phyloP scores from a whole-genome alignment of 2,797 vertebrate species.

The Cossypha niveicapilla region DNA sequence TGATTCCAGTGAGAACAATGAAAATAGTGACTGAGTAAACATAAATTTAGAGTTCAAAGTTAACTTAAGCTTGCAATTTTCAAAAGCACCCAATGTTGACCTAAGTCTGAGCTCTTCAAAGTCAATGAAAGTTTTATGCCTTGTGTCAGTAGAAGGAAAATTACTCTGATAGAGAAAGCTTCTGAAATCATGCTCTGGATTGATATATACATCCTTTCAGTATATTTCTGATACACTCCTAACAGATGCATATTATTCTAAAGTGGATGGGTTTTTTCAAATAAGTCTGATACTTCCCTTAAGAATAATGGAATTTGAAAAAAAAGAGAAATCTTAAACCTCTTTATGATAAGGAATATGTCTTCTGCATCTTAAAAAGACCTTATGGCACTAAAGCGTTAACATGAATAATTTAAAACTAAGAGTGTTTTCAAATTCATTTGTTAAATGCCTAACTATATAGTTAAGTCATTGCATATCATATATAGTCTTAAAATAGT shows the following conservation, averaged over 20 bases:
- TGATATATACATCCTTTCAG: not conserved
- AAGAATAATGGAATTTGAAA: not conserved
- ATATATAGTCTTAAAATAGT: constrained; percentile 6
- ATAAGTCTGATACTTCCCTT: not conserved
- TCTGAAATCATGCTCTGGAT: not conserved
- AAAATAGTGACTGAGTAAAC: constrained; percentile 35
- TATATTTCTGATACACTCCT: not conserved
- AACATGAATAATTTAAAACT: not conserved
- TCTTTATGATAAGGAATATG: not conserved
- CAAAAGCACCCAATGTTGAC: not conserved
- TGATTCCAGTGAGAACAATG: constrained; percentile 47
- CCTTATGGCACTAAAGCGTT: not conserved
- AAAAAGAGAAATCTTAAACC: not conserved
- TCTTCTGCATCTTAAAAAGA: not conserved
- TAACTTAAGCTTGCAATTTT: constrained; percentile 31
- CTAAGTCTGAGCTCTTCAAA: not conserved
- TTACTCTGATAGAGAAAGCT: not conserved
- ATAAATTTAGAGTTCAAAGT: constrained; percentile 38
- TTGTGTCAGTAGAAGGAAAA: not conserved
- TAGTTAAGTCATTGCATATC: not conserved
- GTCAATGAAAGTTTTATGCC: not conserved
- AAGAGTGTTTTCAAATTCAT: not conserved
- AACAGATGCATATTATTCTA: not conserved
- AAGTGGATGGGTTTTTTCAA: not conserved
- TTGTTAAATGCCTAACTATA: not conserved